Evolutionary conservation across 2,797 vertebrate genomes (phyloP).

Genomic region (Decapterus maruadsi): DNA sequence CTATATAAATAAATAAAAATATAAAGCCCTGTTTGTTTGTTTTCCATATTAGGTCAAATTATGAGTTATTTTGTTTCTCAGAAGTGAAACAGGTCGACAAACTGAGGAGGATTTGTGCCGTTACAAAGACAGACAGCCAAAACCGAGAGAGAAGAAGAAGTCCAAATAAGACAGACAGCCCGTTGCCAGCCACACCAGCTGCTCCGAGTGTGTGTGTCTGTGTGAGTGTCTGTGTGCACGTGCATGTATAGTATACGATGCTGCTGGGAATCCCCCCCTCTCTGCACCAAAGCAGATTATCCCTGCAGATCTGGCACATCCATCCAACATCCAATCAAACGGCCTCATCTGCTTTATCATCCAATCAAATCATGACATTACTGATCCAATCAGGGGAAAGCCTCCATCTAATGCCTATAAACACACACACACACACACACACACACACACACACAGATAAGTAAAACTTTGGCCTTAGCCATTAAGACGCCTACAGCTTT

Average conservation of each 20-base stretch:
- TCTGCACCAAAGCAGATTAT: constrained; percentile 61
- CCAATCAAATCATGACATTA: constrained; percentile 60
- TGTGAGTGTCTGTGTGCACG: constrained; percentile 16
- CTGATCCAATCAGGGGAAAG: constrained; percentile 63
- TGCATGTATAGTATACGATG: constrained; percentile 15
- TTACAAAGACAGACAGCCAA: constrained; percentile 4
- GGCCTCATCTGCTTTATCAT: constrained; percentile 43
- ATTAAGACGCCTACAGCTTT: constrained; percentile 53
- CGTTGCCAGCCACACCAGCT: constrained; percentile 16
- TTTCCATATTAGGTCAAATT: background rate
- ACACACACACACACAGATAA: constrained; percentile 19
- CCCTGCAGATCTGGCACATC: constrained; percentile 51
- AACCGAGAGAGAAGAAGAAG: background rate
- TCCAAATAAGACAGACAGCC: background rate
- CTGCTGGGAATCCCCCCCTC: constrained; percentile 48
- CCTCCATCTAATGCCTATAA: constrained; percentile 37
- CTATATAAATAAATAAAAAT: no score
- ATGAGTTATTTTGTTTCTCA: background rate
- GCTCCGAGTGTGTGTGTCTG: constrained; percentile 14
- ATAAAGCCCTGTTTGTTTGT: background rate
- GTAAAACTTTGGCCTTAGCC: constrained; percentile 26
- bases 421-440: constrained; percentile 27
- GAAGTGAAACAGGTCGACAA: background rate
- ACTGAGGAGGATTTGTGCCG: background rate
- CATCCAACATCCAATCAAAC: constrained; percentile 58